Conservation (phyloP, 1,140 invertebrate genomes). For the Zophobas morio region DNA sequence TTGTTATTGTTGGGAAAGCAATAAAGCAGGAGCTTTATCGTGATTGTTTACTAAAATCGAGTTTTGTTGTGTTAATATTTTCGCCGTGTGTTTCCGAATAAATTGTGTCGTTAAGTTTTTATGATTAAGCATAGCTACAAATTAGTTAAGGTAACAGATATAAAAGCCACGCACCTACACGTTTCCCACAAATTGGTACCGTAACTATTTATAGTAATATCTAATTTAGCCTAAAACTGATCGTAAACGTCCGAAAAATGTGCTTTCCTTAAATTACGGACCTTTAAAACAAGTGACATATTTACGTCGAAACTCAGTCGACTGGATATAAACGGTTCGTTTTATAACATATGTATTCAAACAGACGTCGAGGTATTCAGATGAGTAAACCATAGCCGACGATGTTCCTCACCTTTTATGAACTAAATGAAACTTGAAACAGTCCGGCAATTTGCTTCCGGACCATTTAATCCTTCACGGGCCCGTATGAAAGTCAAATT, state of each 20-base stretch:
- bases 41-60: conserved; percentile 44
- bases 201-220: conserved; percentile 33
- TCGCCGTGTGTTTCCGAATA: conserved; percentile 28
- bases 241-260: conserved; percentile 10
- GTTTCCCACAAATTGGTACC: conserved; percentile 8
- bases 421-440: not conserved
- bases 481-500: too few relatives aligned
- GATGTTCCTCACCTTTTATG: not conserved
- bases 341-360: conserved; percentile 29
- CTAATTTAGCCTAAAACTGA: conserved; percentile 28
- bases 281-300: conserved; percentile 26
- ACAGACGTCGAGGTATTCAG: conserved; percentile 6
- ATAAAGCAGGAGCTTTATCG: conserved; percentile 41
- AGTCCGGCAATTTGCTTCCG: conserved; percentile 9
- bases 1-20: conserved; percentile 30
- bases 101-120: conserved; percentile 38
- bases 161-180: conserved; percentile 27
- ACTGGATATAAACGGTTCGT: conserved; percentile 10
- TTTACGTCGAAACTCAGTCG: conserved; percentile 8
- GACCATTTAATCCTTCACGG: not conserved
- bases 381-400: not conserved
- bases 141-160: conserved; percentile 31
- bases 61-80: conserved; percentile 42
- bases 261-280: conserved; percentile 11
- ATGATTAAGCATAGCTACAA: conserved; percentile 23